phyloP scores from a whole-genome alignment of 2,888 invertebrate species.

The Spisula solida region DNA sequence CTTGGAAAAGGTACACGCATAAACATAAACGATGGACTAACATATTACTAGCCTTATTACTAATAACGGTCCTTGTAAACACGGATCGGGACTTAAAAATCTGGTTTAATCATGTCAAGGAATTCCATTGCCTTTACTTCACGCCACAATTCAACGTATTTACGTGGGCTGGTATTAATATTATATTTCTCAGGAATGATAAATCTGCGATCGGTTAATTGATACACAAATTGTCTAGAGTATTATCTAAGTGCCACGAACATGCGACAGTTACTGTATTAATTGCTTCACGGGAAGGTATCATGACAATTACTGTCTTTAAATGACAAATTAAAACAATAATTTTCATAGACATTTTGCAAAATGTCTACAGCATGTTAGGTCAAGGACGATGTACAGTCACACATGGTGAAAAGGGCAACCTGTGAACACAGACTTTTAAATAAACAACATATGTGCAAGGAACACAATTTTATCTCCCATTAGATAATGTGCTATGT shows the following conservation, averaged over 20 bases:
- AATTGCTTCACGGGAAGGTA: neutral
- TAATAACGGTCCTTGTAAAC: no score
- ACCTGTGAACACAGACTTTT: no score
- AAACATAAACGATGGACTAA: no score
- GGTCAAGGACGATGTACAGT: neutral
- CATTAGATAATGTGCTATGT: no score
- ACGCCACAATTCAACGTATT: no score
- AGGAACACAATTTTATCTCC: no score
- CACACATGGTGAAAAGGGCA: neutral
- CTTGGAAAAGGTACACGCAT: no score
- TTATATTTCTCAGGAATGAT: neutral
- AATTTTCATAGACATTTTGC: neutral
- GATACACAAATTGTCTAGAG: conserved; percentile 9
- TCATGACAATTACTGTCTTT: neutral
- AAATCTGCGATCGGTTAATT: neutral
- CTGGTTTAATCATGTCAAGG: no score
- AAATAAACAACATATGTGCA: no score
- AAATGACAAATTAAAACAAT: neutral
- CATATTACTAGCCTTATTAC: no score
- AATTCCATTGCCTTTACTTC: no score
- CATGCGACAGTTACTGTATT: neutral
- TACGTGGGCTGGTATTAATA: neutral
- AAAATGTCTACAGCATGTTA: neutral
- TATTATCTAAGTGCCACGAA: neutral
- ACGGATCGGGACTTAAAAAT: no score